A percentile compares a stretch with the other conserved stretches of the same genome.
Evolutionary conservation across 2,113 vertebrate species (phyloP).

Genomic region (Pluvianellus socialis): DNA sequence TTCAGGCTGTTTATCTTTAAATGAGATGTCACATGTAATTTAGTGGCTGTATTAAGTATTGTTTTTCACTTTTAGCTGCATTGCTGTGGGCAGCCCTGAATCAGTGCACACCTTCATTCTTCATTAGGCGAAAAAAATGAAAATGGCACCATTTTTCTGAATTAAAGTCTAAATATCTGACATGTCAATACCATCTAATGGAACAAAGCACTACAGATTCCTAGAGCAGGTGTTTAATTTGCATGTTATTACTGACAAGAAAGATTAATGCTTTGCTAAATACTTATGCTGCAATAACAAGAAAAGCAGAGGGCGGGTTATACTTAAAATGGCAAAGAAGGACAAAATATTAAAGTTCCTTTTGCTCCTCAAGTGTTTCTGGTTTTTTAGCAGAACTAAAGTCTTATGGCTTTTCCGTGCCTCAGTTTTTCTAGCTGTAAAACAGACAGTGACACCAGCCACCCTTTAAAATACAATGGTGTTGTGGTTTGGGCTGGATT

Average conservation of each 20-base stretch:
- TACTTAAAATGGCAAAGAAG: not conserved
- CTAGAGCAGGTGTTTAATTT: conserved; percentile 66
- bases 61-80: conserved; percentile 18
- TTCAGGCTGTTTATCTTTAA: conserved; percentile 57
- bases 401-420: not conserved
- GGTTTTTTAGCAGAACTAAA: not conserved
- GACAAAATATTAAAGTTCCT: not conserved
- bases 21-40: conserved; percentile 62
- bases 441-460: not conserved
- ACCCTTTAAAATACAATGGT: not conserved
- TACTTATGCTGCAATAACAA: not conserved
- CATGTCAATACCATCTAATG: conserved; percentile 38
- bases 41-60: conserved; percentile 42
- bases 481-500: too few relatives aligned
- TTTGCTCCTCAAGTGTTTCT: not conserved
- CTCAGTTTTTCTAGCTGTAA: not conserved
- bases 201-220: conserved; percentile 49
- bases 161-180: conserved; percentile 61
- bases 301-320: not conserved
- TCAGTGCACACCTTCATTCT: conserved; percentile 41
- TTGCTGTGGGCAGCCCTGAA: conserved; percentile 34
- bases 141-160: conserved; percentile 60
- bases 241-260: conserved; percentile 57
- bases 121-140: conserved; percentile 46
- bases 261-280: conserved; percentile 58